Evolutionary conservation across 2,888 invertebrate species (phyloP).

Genomic region (Phytoseiulus persimilis): DNA sequence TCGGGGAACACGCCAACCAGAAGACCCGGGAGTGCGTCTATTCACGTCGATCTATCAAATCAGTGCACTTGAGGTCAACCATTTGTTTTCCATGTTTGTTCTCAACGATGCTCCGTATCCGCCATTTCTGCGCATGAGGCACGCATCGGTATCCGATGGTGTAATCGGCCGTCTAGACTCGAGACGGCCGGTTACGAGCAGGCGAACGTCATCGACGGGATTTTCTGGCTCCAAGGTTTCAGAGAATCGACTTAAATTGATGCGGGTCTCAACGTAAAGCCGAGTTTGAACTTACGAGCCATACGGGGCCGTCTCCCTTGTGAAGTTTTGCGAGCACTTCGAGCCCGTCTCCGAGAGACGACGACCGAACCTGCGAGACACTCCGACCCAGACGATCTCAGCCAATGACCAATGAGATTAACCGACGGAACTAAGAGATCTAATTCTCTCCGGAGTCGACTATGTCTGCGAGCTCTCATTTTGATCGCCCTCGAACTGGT

Average conservation of each 20-base stretch:
- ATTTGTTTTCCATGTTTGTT: too few species aligned
- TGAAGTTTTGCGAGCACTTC: not conserved
- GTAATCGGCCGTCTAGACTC: not conserved
- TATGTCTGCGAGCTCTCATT: not conserved
- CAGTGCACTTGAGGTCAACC: too few species aligned
- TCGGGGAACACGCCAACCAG: too few species aligned
- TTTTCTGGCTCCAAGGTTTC: not conserved
- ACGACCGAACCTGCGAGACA: not conserved
- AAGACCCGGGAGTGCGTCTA: too few species aligned
- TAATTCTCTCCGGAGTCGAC: not conserved
- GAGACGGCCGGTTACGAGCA: not conserved
- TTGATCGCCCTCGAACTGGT: not conserved
- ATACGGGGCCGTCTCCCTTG: not conserved
- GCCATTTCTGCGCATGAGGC: too few species aligned
- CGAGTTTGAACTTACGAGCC: not conserved
- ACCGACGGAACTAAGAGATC: not conserved
- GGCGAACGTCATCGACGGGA: not conserved
- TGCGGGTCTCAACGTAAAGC: not conserved
- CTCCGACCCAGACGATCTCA: not conserved
- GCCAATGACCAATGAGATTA: not conserved
- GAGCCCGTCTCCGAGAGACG: not conserved
- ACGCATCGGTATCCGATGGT: too few species aligned
- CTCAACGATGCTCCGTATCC: too few species aligned
- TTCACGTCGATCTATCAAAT: too few species aligned
- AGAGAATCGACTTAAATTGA: not conserved